Percentiles rank a stretch among this genome's conserved stretches.
Evolutionary conservation across 2,797 vertebrate genomes (phyloP).

Genomic region (Tiaroga cobitis): DNA sequence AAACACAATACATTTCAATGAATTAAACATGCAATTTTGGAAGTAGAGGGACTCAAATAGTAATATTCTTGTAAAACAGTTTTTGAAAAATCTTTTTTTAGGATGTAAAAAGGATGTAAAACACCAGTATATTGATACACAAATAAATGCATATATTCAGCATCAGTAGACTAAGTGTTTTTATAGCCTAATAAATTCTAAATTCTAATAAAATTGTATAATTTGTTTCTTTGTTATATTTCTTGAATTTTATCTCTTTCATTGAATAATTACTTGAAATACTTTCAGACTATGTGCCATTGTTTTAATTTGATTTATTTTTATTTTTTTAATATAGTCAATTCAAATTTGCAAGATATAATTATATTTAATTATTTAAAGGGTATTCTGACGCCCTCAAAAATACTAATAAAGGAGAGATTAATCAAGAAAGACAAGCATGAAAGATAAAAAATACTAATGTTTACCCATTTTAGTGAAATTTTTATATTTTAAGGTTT

Average conservation of each 20-base stretch:
- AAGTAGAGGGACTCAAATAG: neutral
- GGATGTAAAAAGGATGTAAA: neutral
- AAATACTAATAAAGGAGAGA: conserved; percentile 28
- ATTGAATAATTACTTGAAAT: neutral
- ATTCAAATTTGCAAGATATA: neutral
- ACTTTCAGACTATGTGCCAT: neutral
- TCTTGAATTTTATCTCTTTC: neutral
- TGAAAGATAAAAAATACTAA: conserved; percentile 54
- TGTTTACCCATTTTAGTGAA: conserved; percentile 26
- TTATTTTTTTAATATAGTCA: neutral
- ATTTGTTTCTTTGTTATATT: neutral
- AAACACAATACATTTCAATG: neutral
- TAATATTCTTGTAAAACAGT: neutral
- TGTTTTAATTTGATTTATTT: neutral
- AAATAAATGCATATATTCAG: neutral
- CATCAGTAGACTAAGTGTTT: neutral
- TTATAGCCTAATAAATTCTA: neutral
- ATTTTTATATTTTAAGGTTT: conserved; percentile 58
- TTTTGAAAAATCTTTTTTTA: neutral
- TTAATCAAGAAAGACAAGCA: conserved; percentile 57
- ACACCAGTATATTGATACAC: neutral
- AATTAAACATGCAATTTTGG: neutral
- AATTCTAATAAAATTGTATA: neutral
- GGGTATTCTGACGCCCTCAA: neutral
- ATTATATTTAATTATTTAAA: neutral